phyloP scores from a whole-genome alignment of 2,888 invertebrate species.

The Beris chalybata region DNA sequence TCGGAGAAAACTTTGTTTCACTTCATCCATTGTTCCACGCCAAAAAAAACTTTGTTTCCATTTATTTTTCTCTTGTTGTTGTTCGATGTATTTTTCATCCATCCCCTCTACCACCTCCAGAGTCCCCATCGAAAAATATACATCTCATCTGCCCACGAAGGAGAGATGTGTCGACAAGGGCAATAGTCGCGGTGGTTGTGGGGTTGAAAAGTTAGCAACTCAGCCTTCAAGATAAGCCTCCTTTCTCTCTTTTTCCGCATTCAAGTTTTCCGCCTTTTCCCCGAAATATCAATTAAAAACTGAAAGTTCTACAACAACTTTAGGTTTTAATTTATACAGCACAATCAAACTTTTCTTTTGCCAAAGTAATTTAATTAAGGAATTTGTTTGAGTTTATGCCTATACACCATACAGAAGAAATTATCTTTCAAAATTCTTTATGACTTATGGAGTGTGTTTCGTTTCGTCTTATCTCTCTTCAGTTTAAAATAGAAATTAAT shows the following conservation, averaged over 20 bases:
- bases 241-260: slow-evolving; percentile 1
- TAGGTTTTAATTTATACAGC: slow-evolving; percentile 32
- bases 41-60: too few species aligned
- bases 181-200: background rate
- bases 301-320: slow-evolving; percentile 32
- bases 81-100: too few species aligned
- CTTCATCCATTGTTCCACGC: too few species aligned
- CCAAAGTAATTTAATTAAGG: slow-evolving; percentile 33
- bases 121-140: too few species aligned
- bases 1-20: too few species aligned
- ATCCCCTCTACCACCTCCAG: too few species aligned
- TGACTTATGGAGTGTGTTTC: too few species aligned
- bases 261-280: slow-evolving; percentile 4
- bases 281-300: slow-evolving; percentile 34
- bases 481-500: too few species aligned
- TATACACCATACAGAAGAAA: background rate
- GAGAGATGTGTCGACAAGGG: background rate
- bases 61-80: too few species aligned
- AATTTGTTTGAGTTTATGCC: slow-evolving; percentile 31
- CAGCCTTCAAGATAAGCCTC: background rate
- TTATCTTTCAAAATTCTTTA: too few species aligned
- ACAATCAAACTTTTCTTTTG: slow-evolving; percentile 33
- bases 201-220: background rate
- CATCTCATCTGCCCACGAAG: too few species aligned
- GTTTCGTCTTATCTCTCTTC: too few species aligned